Evolutionary conservation across 2,888 invertebrate genomes (phyloP).

Genomic region (Galeruca laticollis): DNA sequence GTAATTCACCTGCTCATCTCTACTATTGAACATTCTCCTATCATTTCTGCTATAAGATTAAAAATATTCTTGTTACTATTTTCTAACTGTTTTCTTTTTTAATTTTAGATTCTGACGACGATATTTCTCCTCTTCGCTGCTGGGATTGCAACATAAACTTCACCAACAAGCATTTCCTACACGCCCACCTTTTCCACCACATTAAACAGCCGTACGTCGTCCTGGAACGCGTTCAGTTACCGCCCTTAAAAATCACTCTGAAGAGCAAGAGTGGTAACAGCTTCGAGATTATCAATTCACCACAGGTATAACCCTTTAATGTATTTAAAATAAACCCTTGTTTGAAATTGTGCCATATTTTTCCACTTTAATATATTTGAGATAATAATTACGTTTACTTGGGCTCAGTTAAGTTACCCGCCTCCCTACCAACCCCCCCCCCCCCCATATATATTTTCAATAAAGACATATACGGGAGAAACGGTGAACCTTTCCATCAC

Average conservation of each 20-base stretch:
- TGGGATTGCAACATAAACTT: slow-evolving; percentile 70
- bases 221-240: slow-evolving; percentile 68
- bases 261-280: slow-evolving; percentile 61
- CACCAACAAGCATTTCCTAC: slow-evolving; percentile 66
- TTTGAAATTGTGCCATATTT: neutral
- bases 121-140: slow-evolving; percentile 62
- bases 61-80: no score
- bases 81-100: slow-evolving; percentile 11
- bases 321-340: neutral
- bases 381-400: no score
- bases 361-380: no score
- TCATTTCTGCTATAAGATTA: no score
- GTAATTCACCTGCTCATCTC: no score
- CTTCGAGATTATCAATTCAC: slow-evolving; percentile 62
- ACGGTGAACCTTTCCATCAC: no score
- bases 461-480: no score
- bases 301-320: slow-evolving; percentile 34
- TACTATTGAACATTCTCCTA: no score
- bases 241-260: slow-evolving; percentile 67
- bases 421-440: no score
- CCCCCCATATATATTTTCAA: no score
- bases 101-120: slow-evolving; percentile 49
- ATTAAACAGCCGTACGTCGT: slow-evolving; percentile 70
- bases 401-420: no score
- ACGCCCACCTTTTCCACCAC: slow-evolving; percentile 71